These are phyloP conservation scores for Agonopterix heracliana DNA, from an alignment of 2,888 invertebrate species.

Conservation along the genomic window DNA sequence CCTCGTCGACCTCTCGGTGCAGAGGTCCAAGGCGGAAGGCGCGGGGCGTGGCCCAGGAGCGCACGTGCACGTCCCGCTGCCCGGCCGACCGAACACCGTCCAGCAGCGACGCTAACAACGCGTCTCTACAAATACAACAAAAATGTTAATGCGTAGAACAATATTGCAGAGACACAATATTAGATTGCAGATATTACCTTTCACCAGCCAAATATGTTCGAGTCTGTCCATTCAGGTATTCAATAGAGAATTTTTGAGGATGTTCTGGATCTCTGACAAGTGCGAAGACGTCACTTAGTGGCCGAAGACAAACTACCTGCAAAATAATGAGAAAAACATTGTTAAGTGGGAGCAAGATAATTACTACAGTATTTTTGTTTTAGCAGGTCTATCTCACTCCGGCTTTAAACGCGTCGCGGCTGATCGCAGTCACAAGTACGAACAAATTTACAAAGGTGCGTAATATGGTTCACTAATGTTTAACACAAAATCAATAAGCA, in stretches of 20 bases:
- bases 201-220: slow-evolving; percentile 95
- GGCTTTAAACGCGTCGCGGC: too few relatives aligned
- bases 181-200: slow-evolving; percentile 68
- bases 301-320: slow-evolving; percentile 84
- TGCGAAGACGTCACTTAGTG: slow-evolving; percentile 90
- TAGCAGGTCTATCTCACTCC: too few relatives aligned
- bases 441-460: too few relatives aligned
- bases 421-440: too few relatives aligned
- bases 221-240: slow-evolving; percentile 93
- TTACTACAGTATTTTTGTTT: background rate
- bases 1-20: slow-evolving; percentile 94
- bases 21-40: slow-evolving; percentile 93
- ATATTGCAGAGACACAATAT: too few relatives aligned
- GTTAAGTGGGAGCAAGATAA: too few relatives aligned
- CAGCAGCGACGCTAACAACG: slow-evolving; percentile 93
- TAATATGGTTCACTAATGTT: too few relatives aligned
- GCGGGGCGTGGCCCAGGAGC: slow-evolving; percentile 88
- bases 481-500: too few relatives aligned
- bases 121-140: slow-evolving; percentile 80
- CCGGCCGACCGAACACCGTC: slow-evolving; percentile 98
- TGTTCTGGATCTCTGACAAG: slow-evolving; percentile 92
- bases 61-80: slow-evolving; percentile 96
- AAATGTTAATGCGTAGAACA: too few relatives aligned
- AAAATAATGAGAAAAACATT: slow-evolving; percentile 4
- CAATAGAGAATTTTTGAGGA: slow-evolving; percentile 95